Base-by-base conservation (phyloP, 2,113 vertebrate genomes). In the Lepus americanus region DNA sequence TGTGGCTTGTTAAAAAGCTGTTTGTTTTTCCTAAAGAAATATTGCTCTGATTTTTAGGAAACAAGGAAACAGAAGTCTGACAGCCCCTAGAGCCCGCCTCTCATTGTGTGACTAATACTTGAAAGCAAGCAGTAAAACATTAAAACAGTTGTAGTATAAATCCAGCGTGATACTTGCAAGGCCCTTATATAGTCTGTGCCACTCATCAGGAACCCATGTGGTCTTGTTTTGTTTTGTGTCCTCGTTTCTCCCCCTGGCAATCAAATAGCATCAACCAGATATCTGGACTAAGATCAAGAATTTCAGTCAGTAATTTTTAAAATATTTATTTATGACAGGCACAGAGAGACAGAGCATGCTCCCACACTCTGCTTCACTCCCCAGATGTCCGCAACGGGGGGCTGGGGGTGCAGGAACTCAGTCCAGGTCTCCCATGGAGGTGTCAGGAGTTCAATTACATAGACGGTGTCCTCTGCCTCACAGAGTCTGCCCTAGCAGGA, bases 1-100 rank as follows among this genome's bases (percentile, higher is more conserved):
- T 66, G 39, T 86, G 79, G 44, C 55, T 85, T 92, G n/a, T 63
- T 17, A 39, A 66, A 3, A 80, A 84, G 13, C 51, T 85, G 11
- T n/a, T 81, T 70, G 72, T 51, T 90, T 87, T 92, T 59, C 25
- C 53, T 90, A 67, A 72, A 93, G 70, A 87, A 74, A 53, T 80
- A 82, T 12, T 74, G 25, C 22, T 87, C 27, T 91, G 49, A 23
- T 64, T 91, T 85, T 91, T 59, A 25, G 44, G 11, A 27, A 66
- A 25, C 77, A 84, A 51, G 13, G 27, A 63, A 78, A 89, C 83
- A 33, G 10, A 69, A 63, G 59, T 53, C 53, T 79, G 12, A 17
- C 31, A 79, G 55, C 44, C 36, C 8, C 44, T 74, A 64, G 67
- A 76, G 86, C 51, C 36, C 31, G 49, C 55, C 22, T 96, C 39